Evolutionary conservation across 2,797 vertebrate genomes (phyloP), one percentile per base, ranked within the genome.

Genomic region (Amblyraja radiata): DNA sequence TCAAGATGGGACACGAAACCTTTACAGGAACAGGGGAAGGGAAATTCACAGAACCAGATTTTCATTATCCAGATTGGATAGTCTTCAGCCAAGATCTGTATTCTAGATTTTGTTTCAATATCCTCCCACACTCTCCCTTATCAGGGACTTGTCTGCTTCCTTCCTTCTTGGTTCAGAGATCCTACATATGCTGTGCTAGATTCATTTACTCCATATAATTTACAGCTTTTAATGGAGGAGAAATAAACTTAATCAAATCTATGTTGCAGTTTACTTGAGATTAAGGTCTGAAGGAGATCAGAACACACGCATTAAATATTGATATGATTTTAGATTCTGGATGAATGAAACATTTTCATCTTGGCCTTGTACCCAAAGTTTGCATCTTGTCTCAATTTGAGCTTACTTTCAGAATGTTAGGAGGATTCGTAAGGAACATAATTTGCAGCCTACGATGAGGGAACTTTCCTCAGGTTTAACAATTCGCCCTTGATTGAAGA

Each of bases 161-260:
- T 88, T 88, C 84, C 61, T 65, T n/a, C 63, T 6, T 7, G 84
- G 65, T 88, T 88, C 6, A 65, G 11, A 88, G 84, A 88, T 88
- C 65, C n/a, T 68, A 39, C n/a, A 36, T 88, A 63, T 61, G 32
- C 84, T 36, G 23, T 58, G 23, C 23, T 58, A 54, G 46, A 11
- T 83, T 28, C 36, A 80, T 80, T 80, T 54, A 83, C 13, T 58
- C 9, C 23, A 83, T 13, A 10, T 25, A 54, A 83, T 83, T 83
- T 11, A 83, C 46, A 58, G 28, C 7, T 83, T 83, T 25, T 28
- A 58, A 39, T 80, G 36, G 78, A 46, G 16, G 78, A 39, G 14
- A 6, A 80, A 80, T 18, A 10, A 81, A 54, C 14, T 6, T 81
- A 46, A 23, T 25, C 80, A 54, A 23, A 83, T 83, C 39, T 83